Base-by-base conservation (phyloP, 2,888 invertebrate genomes). In the Lomographa bimaculata region DNA sequence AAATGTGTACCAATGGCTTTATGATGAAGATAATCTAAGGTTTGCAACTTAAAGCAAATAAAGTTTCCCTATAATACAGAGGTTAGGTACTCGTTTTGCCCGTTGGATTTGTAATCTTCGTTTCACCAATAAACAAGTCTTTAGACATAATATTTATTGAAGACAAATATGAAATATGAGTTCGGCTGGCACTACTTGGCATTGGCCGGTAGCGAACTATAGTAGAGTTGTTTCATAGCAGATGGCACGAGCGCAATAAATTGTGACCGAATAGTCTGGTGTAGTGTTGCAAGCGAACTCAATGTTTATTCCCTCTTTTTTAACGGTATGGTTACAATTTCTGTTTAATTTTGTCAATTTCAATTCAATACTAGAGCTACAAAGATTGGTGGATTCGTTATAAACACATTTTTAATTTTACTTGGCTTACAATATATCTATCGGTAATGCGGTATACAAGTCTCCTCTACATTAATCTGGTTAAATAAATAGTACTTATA, bases 21-120 rank as follows among this genome's bases (percentile, higher is more conserved):
- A n/a, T n/a, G n/a, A n/a, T n/a, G n/a, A n/a, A n/a, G n/a, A n/a
- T n/a, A n/a, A n/a, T n/a, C n/a, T n/a, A n/a, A n/a, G n/a, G n/a
- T n/a, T n/a, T n/a, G n/a, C n/a, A n/a, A n/a, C n/a, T n/a, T n/a
- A n/a, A n/a, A n/a, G 18, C 14, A n/a, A 18, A 17, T 18, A 28
- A 28, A 18, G 18, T 28, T 7, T 18, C n/a, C 29, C 11, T 20
- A 19, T 32, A 16, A 32, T 14, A 23, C 23, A 8, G 8, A 35
- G n/a, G 24, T 24, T 24, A n/a, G n/a, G n/a, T n/a, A 19, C 32
- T 48, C 42, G 46, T 52, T 54, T 60, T 56, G 51, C 44, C 43
- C 41, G 41, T 55, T 43, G 41, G 50, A 41, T 56, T 54, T 49
- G 55, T 50, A 50, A 42, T 48, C 36, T 33, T 27, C 25, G 41